Percentiles rank a stretch among this genome's conserved stretches.
Evolutionary conservation across 2,888 invertebrate species (phyloP).

Genomic region (Horisme vitalbata): DNA sequence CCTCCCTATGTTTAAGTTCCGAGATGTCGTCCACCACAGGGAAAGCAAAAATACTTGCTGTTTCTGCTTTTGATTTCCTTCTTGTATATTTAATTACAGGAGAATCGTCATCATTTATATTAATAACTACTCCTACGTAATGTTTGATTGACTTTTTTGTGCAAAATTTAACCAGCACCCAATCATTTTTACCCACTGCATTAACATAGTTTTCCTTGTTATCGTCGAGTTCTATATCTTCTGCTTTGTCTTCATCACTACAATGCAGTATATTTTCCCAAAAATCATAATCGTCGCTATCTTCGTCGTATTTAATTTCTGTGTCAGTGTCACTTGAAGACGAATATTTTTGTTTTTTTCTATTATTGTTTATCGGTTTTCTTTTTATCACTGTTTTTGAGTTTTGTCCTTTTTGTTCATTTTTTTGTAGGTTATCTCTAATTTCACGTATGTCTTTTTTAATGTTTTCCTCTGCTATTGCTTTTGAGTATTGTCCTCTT

Average conservation of each 20-base stretch:
- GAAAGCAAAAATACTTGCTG: no score
- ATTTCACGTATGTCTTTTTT: no score
- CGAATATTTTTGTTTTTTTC: constrained; percentile 9
- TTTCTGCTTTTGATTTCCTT: constrained; percentile 22
- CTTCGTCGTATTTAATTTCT: constrained; percentile 18
- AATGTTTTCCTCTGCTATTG: no score
- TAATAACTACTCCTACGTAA: constrained; percentile 17
- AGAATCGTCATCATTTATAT: constrained; percentile 16
- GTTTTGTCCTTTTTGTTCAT: constrained; percentile 9
- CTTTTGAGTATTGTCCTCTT: no score
- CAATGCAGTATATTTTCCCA: constrained; percentile 14
- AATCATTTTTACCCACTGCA: constrained; percentile 17
- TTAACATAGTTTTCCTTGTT: constrained; percentile 15
- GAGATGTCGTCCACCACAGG: constrained; percentile 20
- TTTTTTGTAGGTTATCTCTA: constrained; percentile 6
- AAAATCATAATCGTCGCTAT: constrained; percentile 18
- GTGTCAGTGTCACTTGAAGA: constrained; percentile 12
- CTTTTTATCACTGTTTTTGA: no score
- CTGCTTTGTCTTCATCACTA: constrained; percentile 11
- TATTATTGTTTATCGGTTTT: not conserved
- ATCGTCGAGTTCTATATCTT: constrained; percentile 13
- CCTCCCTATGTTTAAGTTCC: constrained; percentile 16
- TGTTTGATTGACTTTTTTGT: constrained; percentile 17
- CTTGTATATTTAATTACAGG: constrained; percentile 22
- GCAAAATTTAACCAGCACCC: constrained; percentile 20